phyloP scores from a whole-genome alignment of 2,113 vertebrate genomes.

The Paracanthobrama guichenoti region DNA sequence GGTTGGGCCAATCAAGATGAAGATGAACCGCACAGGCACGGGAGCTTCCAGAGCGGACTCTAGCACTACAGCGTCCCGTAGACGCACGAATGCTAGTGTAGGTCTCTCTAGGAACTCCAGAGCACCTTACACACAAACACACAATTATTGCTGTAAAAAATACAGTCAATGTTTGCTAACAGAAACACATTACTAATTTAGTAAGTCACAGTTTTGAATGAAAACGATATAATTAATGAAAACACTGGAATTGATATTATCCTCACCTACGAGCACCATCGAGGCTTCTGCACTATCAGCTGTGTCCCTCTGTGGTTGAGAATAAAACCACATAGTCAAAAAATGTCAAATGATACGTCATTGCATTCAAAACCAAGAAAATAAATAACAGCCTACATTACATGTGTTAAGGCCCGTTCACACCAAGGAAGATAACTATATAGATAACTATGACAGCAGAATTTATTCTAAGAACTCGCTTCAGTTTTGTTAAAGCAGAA shows the following conservation, averaged over 20 bases:
- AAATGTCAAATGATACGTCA: not conserved
- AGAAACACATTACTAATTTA: not conserved
- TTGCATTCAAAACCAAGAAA: not conserved
- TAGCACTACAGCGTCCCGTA: slow-evolving; percentile 75
- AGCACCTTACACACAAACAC: slow-evolving; percentile 64
- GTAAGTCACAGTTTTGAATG: not conserved
- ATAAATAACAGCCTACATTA: not conserved
- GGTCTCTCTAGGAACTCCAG: slow-evolving; percentile 76
- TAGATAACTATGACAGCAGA: no score
- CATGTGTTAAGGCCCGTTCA: not conserved
- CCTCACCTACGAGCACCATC: slow-evolving; percentile 87
- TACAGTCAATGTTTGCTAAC: not conserved
- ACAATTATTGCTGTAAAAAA: not conserved
- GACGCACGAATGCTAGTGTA: slow-evolving; percentile 81
- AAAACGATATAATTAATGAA: not conserved
- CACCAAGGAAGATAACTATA: no score
- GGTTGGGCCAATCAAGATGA: slow-evolving; percentile 83
- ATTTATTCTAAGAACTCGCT: no score
- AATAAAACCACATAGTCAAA: not conserved
- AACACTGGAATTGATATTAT: not conserved
- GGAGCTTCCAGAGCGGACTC: slow-evolving; percentile 71
- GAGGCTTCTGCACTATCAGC: slow-evolving; percentile 80
- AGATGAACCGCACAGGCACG: slow-evolving; percentile 81
- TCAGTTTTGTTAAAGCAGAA: no score
- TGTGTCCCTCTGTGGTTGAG: slow-evolving; percentile 68